phyloP scores from a whole-genome alignment of 2,113 vertebrate genomes.

The Rhinogobius similis region DNA sequence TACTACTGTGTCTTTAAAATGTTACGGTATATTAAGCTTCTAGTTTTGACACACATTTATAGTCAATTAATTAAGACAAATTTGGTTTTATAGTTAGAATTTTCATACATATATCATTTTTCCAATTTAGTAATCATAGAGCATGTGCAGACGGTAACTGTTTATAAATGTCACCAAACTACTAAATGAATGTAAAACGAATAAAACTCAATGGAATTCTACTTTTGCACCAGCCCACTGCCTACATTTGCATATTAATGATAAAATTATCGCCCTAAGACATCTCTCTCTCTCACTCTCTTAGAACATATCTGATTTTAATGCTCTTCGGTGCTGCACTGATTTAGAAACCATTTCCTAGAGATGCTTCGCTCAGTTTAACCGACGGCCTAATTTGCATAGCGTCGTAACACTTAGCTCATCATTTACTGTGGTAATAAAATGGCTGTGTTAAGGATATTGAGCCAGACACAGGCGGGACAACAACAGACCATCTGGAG shows the following conservation, averaged over 20 bases:
- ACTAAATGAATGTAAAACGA: neutral
- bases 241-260: constrained; percentile 45
- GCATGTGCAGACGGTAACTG: neutral
- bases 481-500: neutral
- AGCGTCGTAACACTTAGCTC: constrained; percentile 6
- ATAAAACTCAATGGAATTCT: constrained; percentile 9
- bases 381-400: constrained; percentile 48
- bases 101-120: too few relatives aligned
- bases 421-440: neutral
- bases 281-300: neutral
- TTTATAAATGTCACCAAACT: neutral
- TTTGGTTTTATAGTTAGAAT: too few relatives aligned
- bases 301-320: constrained; percentile 17
- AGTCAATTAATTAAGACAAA: too few relatives aligned
- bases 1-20: too few relatives aligned
- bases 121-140: neutral
- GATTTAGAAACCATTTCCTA: constrained; percentile 10
- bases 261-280: constrained; percentile 16
- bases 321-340: constrained; percentile 12
- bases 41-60: too few relatives aligned
- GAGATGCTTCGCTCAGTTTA: constrained; percentile 31
- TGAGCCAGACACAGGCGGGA: neutral
- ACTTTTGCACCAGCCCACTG: constrained; percentile 27
- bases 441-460: neutral
- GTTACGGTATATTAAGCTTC: too few relatives aligned